phyloP scores from a whole-genome alignment of 2,113 vertebrate species.

The Rutilus rutilus region DNA sequence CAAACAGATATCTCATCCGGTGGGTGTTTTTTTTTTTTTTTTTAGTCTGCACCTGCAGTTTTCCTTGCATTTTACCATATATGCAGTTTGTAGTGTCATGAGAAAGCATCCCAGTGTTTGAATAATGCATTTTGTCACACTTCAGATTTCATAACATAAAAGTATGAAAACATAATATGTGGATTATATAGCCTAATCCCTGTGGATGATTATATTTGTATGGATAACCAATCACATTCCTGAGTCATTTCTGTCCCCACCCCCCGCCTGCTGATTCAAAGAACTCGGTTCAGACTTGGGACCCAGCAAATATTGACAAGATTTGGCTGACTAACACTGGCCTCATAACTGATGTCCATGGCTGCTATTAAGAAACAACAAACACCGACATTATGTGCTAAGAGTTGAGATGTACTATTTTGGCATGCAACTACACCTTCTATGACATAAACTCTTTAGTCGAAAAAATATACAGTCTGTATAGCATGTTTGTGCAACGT shows the following conservation, averaged over 20 bases:
- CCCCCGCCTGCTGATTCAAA: background rate
- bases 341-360: background rate
- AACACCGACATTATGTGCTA: background rate
- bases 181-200: background rate
- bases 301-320: conserved; percentile 39
- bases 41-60: background rate
- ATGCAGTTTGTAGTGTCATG: background rate
- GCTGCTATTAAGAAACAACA: background rate
- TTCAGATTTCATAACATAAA: background rate
- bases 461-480: too few relatives aligned
- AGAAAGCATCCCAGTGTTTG: background rate
- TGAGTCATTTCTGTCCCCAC: background rate
- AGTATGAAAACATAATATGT: background rate
- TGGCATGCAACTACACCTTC: background rate
- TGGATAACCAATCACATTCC: background rate
- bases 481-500: too few relatives aligned
- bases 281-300: conserved; percentile 22
- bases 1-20: conserved; percentile 22
- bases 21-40: background rate
- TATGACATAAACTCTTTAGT: background rate
- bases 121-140: background rate
- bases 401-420: background rate
- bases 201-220: background rate
- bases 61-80: background rate
- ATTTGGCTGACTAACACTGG: background rate